phyloP scores from a whole-genome alignment of 2,888 invertebrate genomes.

The Catocala fraxini region DNA sequence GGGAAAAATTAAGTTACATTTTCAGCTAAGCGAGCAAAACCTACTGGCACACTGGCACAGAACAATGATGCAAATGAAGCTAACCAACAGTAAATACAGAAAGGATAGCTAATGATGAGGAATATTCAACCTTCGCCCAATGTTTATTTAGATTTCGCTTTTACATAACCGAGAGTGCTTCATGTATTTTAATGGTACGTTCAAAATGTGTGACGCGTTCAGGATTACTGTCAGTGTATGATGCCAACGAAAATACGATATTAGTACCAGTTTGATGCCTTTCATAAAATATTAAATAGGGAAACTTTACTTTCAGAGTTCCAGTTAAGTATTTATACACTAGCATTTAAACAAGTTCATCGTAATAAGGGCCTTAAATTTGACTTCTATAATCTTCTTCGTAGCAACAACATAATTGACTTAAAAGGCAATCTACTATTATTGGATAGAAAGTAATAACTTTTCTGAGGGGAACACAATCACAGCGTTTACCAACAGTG shows the following conservation, averaged over 20 bases:
- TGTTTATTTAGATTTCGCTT: constrained; percentile 22
- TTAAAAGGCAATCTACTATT: constrained; percentile 25
- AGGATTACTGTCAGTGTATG: constrained; percentile 13
- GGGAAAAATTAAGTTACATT: constrained; percentile 29
- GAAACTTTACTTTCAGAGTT: neutral
- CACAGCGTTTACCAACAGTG: constrained; percentile 53
- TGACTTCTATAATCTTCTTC: too few species aligned
- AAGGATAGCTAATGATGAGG: constrained; percentile 18
- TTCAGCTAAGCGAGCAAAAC: constrained; percentile 20
- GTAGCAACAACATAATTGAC: neutral
- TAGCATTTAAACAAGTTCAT: too few species aligned
- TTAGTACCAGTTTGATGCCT: constrained; percentile 5
- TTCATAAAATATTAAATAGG: constrained; percentile 5
- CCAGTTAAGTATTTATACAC: neutral
- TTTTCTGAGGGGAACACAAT: constrained; percentile 42
- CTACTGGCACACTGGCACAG: constrained; percentile 23
- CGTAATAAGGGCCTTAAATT: too few species aligned
- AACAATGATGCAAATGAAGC: constrained; percentile 39
- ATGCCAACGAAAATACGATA: constrained; percentile 5
- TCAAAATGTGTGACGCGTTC: constrained; percentile 4
- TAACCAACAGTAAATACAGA: constrained; percentile 24
- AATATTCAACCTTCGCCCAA: constrained; percentile 23
- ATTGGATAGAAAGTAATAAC: constrained; percentile 22
- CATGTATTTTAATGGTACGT: constrained; percentile 20
- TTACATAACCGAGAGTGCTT: constrained; percentile 13